Evolutionary conservation across 2,888 invertebrate genomes (phyloP), one percentile per base, ranked within the genome.

Genomic region (Polydrusus pterygomalis): DNA sequence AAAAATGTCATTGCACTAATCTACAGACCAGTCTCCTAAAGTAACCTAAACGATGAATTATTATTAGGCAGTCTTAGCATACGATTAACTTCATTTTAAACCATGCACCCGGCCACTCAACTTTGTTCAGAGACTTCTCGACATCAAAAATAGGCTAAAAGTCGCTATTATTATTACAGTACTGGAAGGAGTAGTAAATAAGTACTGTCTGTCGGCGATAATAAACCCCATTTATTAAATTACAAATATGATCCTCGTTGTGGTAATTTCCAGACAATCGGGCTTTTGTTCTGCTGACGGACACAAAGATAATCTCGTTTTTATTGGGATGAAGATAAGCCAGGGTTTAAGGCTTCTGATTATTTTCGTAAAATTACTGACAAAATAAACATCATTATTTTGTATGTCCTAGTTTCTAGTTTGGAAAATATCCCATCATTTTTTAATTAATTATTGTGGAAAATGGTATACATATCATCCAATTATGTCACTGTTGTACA

Each of bases 231-330:
- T 64, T 64, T 45, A 64, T 63, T 25, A 63, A 43, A 38, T n/a
- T 43, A 45, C 43, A 18, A 38, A 15, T 43, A 15, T 64, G 45
- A 64, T 64, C 47, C 64, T 34, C 11, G 15, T 64, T 64, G 20
- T 47, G 64, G 17, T 47, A 49, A 20, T 47, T 47, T 25, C 11
- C 20, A 64, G 69, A 69, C 69, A 69, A 69, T 54, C 51, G 43
- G 58, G 15, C 69, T 43, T 54, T 54, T 68, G 68, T 68, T 69
- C 58, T 54, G 43, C 10, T 43, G 30, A 56, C 17, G 69, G 43
- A 17, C 69, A 56, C 58, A 69, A 69, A n/a, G 56, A 58, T 69
- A 69, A 69, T 69, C 38, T 56, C 43, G 45, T 64, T 56, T 56
- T 56, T 60, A 38, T 60, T 38, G 17, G 18, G 58, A 38, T 18